Conservation (phyloP, 2,888 invertebrate genomes). For the Apamea anceps region DNA sequence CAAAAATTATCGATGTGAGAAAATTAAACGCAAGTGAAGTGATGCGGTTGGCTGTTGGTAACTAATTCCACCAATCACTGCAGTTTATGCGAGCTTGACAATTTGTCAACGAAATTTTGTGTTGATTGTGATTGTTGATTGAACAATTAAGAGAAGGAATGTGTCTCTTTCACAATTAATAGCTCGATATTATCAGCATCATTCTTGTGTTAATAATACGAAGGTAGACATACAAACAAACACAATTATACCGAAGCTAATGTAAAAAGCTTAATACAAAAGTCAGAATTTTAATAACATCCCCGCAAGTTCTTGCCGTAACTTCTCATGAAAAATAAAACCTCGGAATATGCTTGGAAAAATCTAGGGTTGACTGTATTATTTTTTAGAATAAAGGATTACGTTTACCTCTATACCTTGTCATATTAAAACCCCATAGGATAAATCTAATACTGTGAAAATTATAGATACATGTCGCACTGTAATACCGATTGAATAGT, state of each 20-base stretch:
- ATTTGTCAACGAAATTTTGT: neutral
- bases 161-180: neutral
- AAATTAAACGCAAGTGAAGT: neutral
- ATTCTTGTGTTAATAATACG: neutral
- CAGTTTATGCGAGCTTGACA: neutral
- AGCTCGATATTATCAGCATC: neutral
- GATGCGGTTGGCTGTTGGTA: neutral
- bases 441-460: slow-evolving; percentile 39
- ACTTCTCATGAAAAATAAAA: slow-evolving; percentile 27
- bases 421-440: slow-evolving; percentile 30
- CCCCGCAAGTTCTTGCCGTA: slow-evolving; percentile 21
- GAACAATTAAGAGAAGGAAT: neutral
- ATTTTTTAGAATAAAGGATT: neutral
- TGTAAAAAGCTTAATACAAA: neutral
- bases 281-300: slow-evolving; percentile 25
- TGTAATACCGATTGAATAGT: slow-evolving; percentile 59
- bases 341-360: neutral
- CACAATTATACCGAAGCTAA: neutral
- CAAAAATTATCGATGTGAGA: neutral
- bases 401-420: neutral
- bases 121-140: too few relatives aligned
- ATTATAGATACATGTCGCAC: slow-evolving; percentile 56
- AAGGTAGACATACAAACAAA: neutral
- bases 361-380: neutral
- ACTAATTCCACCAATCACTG: neutral